Percentiles rank a stretch among this genome's conserved stretches.
Evolutionary conservation across 1,140 invertebrate genomes (phyloP).

Genomic region (Heliconius congener): DNA sequence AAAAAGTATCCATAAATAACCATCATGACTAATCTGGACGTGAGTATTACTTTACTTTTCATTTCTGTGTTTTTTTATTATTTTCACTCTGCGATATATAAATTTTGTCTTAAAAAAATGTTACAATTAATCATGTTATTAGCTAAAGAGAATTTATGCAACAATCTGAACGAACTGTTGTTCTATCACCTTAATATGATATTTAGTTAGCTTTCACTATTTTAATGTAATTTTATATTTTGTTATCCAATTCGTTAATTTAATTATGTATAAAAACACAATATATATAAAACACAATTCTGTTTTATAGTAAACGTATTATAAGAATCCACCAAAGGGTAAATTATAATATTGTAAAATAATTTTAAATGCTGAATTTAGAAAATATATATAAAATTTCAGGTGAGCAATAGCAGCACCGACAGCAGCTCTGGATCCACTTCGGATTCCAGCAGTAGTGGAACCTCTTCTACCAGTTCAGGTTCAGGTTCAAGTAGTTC

Average conservation of each 20-base stretch:
- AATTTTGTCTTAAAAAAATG: neutral
- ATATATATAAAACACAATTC: neutral
- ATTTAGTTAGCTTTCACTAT: neutral
- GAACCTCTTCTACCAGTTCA: slow-evolving; percentile 86
- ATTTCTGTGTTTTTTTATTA: neutral
- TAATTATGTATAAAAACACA: too few species aligned
- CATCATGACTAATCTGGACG: slow-evolving; percentile 51
- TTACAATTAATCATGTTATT: neutral
- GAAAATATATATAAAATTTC: slow-evolving; percentile 42
- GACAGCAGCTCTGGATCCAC: slow-evolving; percentile 85
- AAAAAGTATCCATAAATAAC: slow-evolving; percentile 16
- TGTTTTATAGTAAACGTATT: neutral
- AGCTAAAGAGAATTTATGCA: neutral
- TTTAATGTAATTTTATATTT: neutral
- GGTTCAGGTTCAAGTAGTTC: slow-evolving; percentile 87
- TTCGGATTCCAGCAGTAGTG: slow-evolving; percentile 86
- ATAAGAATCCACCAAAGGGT: neutral
- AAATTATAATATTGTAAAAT: neutral
- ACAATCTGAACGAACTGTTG: neutral
- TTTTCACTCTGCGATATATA: neutral
- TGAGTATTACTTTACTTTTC: slow-evolving; percentile 31
- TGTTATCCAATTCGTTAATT: neutral
- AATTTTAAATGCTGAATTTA: neutral
- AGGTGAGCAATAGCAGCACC: slow-evolving; percentile 82
- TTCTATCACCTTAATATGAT: neutral